A percentile compares a stretch with the other conserved stretches of the same genome.
Evolutionary conservation across 2,113 vertebrate species (phyloP).

Genomic region (Alaudala cheleensis): DNA sequence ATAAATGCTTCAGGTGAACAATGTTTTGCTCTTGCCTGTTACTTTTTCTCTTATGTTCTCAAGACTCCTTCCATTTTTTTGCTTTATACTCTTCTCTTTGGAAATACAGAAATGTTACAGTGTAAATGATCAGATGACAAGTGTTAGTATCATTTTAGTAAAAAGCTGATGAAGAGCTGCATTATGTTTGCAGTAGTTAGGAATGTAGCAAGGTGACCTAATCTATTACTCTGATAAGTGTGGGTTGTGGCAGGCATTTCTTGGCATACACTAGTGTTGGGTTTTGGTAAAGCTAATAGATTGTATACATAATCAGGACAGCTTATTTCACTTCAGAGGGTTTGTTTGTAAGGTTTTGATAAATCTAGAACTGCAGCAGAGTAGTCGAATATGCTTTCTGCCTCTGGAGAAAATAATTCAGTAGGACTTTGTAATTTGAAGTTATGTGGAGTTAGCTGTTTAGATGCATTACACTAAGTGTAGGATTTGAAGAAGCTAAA

Average conservation of each 20-base stretch:
- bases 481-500: background rate
- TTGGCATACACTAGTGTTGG: background rate
- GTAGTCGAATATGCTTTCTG: background rate
- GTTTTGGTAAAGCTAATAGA: background rate
- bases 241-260: background rate
- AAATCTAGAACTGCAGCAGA: background rate
- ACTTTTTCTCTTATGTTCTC: slow-evolving; percentile 42
- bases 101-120: background rate
- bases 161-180: background rate
- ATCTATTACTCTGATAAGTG: background rate
- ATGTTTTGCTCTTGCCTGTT: slow-evolving; percentile 55
- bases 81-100: background rate
- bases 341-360: background rate
- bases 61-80: background rate
- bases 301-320: background rate
- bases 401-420: background rate
- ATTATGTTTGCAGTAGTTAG: background rate
- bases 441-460: background rate
- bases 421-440: background rate
- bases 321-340: background rate
- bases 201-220: background rate
- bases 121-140: background rate
- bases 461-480: background rate
- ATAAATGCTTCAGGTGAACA: background rate
- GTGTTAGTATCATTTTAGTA: background rate